phyloP scores from a whole-genome alignment of 2,888 invertebrate species.

The Ecliptopera silaceata region DNA sequence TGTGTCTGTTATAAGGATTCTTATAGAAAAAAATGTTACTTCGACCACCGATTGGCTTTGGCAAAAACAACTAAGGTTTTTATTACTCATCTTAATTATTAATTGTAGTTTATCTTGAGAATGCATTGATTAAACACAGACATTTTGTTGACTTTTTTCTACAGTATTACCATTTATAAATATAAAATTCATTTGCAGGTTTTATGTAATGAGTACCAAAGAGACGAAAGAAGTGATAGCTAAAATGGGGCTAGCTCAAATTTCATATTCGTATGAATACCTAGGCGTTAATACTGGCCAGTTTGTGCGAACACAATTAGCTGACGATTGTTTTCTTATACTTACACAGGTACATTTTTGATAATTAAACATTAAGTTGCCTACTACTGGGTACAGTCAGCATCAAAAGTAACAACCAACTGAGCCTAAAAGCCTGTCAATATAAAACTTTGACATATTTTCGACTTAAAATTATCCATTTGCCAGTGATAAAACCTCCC shows the following conservation, averaged over 20 bases:
- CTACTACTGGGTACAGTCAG: no score
- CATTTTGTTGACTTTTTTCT: no score
- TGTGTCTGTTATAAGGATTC: constrained; percentile 89
- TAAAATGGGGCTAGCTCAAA: constrained; percentile 96
- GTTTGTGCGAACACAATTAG: constrained; percentile 97
- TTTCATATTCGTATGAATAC: constrained; percentile 98
- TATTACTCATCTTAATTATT: neutral
- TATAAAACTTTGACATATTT: no score
- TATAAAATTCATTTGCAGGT: constrained; percentile 73
- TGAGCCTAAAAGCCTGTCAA: no score
- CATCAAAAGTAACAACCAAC: no score
- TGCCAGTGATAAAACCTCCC: no score
- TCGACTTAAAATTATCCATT: no score
- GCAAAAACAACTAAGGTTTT: constrained; percentile 95
- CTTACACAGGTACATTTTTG: constrained; percentile 89
- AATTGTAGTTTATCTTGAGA: neutral
- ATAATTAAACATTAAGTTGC: no score
- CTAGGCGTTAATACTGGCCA: constrained; percentile 97
- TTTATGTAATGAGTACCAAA: constrained; percentile 85
- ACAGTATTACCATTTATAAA: neutral
- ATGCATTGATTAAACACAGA: no score
- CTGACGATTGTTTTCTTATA: constrained; percentile 98
- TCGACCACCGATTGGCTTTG: constrained; percentile 93
- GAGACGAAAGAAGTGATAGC: constrained; percentile 86
- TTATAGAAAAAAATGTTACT: constrained; percentile 87